Evolutionary conservation across 1,140 invertebrate species (phyloP).

Genomic region (Drosophila sp.): DNA sequence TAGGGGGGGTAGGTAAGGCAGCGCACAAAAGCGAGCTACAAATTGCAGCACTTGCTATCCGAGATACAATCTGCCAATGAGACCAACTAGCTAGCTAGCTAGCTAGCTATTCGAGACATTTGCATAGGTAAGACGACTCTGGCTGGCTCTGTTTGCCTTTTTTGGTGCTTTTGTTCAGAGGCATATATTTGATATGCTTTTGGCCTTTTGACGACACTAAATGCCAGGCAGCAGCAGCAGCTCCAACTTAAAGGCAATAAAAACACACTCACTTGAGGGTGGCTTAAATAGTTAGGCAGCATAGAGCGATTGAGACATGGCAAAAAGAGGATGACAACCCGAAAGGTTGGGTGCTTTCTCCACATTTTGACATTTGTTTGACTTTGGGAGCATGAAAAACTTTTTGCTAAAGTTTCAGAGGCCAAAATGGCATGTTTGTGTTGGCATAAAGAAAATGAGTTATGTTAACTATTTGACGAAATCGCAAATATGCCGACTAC

Average conservation of each 20-base stretch:
- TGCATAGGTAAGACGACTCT: constrained; percentile 60
- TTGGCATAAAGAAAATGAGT: background rate
- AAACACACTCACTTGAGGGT: constrained; percentile 30
- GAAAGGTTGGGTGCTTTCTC: background rate
- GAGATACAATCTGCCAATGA: constrained; percentile 68
- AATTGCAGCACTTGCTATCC: constrained; percentile 77
- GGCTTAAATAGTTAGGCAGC: constrained; percentile 52
- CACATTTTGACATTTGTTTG: constrained; percentile 53
- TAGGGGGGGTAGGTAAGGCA: constrained; percentile 21
- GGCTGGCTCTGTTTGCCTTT: constrained; percentile 36
- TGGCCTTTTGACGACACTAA: constrained; percentile 56
- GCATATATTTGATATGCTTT: constrained; percentile 54
- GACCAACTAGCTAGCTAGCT: constrained; percentile 32
- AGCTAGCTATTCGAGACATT: constrained; percentile 45
- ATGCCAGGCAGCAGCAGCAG: constrained; percentile 22
- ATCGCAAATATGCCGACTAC: background rate
- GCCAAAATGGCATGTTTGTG: background rate
- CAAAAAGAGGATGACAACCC: background rate
- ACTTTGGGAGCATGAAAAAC: constrained; percentile 24
- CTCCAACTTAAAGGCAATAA: constrained; percentile 33
- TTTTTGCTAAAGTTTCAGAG: background rate
- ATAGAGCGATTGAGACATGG: constrained; percentile 28
- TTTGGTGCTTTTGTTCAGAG: constrained; percentile 25
- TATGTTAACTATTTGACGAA: background rate
- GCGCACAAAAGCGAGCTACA: constrained; percentile 58